Evolutionary conservation across 2,797 vertebrate species (phyloP), one percentile per base, ranked within the genome.

Genomic region (Antennarius maculatus): DNA sequence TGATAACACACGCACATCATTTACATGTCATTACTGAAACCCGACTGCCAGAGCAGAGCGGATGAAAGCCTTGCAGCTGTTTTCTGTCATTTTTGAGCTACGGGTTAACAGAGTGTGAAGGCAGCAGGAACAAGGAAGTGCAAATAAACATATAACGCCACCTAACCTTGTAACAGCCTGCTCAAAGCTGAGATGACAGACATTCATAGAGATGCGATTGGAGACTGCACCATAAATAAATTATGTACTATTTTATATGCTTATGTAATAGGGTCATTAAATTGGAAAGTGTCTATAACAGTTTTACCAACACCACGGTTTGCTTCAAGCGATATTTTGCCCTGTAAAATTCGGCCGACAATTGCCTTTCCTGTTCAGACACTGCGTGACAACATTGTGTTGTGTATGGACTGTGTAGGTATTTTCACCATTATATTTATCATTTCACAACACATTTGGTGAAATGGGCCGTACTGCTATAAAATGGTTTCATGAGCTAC

Each of bases 11-110:
- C 60, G 65, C 79, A 84, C 87, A 86, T 80, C 69, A 87, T 92
- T 92, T 88, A 75, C 88, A 91, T 91, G 75, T 81, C 66, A 84
- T 92, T 90, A 88, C 54, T 66, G 66, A 69, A 82, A 57, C 68
- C 75, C 76, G 79, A 69, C 85, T 72, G 79, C 59, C 79, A 74
- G 79, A 88, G 87, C 79, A 73, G 88, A 87, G 88, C 74, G 71
- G 68, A 91, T 88, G 79, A 88, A 86, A 86, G 83, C 71, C 81
- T 83, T 59, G 77, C 82, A 91, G 89, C 86, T 89, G 80, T 78
- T 75, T 83, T 63, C 76, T 82, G 71, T 90, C 81, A 79, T 80
- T 76, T 80, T 55, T 77, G 78, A 86, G 77, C 82, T 72, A 74
- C 50, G 68, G 79, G 81, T 81, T 89, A 91, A 88, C 84, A 69